Base-by-base conservation (phyloP, 1,140 invertebrate species). In the Temnothorax longispinosus region DNA sequence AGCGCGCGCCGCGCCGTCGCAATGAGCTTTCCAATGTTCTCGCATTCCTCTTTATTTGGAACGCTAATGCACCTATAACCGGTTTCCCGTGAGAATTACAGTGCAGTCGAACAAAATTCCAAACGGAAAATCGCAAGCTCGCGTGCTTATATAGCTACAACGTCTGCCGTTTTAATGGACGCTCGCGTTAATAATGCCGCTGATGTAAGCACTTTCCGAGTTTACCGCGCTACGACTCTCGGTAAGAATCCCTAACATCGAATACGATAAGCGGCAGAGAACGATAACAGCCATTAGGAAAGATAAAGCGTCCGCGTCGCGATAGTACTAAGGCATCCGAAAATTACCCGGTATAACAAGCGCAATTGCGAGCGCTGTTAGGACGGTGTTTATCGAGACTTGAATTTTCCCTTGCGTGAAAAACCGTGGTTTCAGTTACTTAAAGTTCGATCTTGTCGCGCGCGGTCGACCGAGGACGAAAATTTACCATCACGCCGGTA, bases 171-270 rank as follows among this genome's bases (percentile, higher is more conserved):
- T 89, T 88, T 88, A 86, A 86, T 81, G 81, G 84, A 67, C 81
- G 81, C n/a, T 81, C 71, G 21, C 50, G 74, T 89, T 89, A 88
- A 88, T 89, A 88, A 89, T 86, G 82, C 67, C 80, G 82, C 82
- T 56, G 78, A 54, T 69, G 74, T 56, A 81, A 86, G 87, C 87
- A 89, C 75, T 78, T 86, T 86, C 21, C 74, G 65, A 87, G 67
- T 87, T 27, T 89, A 52, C 64, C 58, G 67, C 76, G 60, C 27
- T 71, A 56, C 52, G 35, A 52, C 8, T 47, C 67, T 13, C 27
- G 27, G 47, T 74, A 60, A 88, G 64, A 85, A 85, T 65, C 54
- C 52, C 69, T 62, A 74, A 74, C 80, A 82, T 78, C 62, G 76
- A 81, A 86, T 67, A 50, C 76, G 80, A 84, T 75, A 84, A 84